Percentiles rank a stretch among this genome's conserved stretches.
These are phyloP conservation scores for Ophion costatus DNA, from an alignment of 2,888 invertebrate genomes.

Conservation along the genomic window DNA sequence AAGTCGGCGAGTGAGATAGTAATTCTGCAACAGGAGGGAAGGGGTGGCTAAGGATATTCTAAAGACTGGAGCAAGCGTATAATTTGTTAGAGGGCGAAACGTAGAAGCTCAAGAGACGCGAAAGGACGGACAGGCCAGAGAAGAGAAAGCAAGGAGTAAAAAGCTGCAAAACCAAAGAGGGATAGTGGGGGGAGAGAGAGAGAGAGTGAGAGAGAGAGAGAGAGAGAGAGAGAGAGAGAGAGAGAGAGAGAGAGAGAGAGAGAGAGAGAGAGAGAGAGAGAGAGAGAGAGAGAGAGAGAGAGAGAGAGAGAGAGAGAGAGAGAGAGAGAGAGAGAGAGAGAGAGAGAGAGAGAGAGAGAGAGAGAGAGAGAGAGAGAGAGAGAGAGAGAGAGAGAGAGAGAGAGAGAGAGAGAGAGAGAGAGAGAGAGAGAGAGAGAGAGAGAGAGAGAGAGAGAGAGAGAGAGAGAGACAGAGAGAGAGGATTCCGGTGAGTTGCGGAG, in stretches of 20 bases:
- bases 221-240: too few relatives aligned
- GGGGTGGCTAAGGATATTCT: conserved; percentile 50
- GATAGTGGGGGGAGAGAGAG: conserved; percentile 27
- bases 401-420: too few relatives aligned
- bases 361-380: too few relatives aligned
- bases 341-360: too few relatives aligned
- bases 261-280: too few relatives aligned
- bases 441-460: conserved; percentile 29
- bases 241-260: too few relatives aligned
- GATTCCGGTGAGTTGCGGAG: conserved; percentile 18
- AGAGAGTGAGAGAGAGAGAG: conserved; percentile 79
- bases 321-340: too few relatives aligned
- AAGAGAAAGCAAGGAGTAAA: neutral
- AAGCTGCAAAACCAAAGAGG: neutral
- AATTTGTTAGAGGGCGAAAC: conserved; percentile 59
- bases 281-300: too few relatives aligned
- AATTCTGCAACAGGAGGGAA: conserved; percentile 57
- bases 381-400: conserved; percentile 30
- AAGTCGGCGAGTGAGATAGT: conserved; percentile 62
- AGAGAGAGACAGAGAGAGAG: conserved; percentile 50
- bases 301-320: too few relatives aligned
- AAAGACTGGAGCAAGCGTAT: conserved; percentile 63
- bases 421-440: conserved; percentile 15
- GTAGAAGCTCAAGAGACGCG: conserved; percentile 43
- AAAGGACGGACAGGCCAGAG: conserved; percentile 19